A percentile compares a stretch with the other conserved stretches of the same genome.
Evolutionary conservation across 1,140 invertebrate genomes (phyloP).

Genomic region (Drosophila baimaii): DNA sequence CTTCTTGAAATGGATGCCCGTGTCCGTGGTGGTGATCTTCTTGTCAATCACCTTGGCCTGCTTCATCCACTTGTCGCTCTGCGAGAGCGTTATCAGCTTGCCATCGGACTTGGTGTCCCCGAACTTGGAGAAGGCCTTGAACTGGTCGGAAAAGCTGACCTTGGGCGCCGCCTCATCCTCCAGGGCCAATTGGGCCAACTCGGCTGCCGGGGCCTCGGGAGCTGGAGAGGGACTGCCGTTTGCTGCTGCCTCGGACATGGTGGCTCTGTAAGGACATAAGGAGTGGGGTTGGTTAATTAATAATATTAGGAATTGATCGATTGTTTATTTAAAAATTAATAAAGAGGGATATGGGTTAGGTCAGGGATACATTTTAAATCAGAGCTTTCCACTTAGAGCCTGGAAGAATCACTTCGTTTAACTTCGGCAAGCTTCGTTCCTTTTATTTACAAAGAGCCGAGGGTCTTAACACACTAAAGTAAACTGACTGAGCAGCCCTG

Average conservation of each 20-base stretch:
- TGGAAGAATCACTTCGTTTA: neutral
- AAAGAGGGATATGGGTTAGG: neutral
- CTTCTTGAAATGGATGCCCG: slow-evolving; percentile 94
- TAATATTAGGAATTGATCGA: neutral
- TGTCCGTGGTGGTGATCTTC: slow-evolving; percentile 95
- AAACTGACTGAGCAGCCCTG: neutral
- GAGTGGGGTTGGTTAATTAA: neutral
- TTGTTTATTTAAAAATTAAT: neutral
- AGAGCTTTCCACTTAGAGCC: too few species aligned
- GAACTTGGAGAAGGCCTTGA: slow-evolving; percentile 92
- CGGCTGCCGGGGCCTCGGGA: slow-evolving; percentile 63
- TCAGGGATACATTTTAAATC: too few species aligned
- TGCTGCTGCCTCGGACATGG: slow-evolving; percentile 74
- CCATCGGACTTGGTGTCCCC: slow-evolving; percentile 94
- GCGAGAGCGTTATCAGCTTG: slow-evolving; percentile 92
- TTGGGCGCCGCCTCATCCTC: slow-evolving; percentile 73
- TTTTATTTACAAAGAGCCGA: too few species aligned
- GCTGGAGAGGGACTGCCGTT: slow-evolving; percentile 65
- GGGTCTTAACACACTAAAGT: neutral
- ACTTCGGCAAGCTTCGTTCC: too few species aligned
- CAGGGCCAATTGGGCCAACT: slow-evolving; percentile 74
- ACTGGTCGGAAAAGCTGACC: slow-evolving; percentile 85
- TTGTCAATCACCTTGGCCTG: slow-evolving; percentile 97
- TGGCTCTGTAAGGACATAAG: slow-evolving; percentile 35
- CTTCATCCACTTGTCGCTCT: slow-evolving; percentile 98